Conservation (phyloP, 2,888 invertebrate species). For the Ptychoptera albimana region DNA sequence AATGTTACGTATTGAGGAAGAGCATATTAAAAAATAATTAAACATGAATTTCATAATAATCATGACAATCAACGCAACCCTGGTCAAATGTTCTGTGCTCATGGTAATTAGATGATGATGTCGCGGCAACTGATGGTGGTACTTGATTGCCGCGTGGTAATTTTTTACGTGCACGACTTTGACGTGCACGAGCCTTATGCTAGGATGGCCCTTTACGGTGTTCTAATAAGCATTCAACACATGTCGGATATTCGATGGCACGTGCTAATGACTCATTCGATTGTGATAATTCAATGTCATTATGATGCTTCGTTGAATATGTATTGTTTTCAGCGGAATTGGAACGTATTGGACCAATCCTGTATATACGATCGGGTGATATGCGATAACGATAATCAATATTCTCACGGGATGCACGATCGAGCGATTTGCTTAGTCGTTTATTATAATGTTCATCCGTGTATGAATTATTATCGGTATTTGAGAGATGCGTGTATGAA, state of each 20-base stretch:
- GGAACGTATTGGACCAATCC: slow-evolving; percentile 22
- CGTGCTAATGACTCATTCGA: slow-evolving; percentile 38
- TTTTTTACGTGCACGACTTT: slow-evolving; percentile 44
- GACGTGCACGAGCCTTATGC: slow-evolving; percentile 43
- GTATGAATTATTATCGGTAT: too few species aligned
- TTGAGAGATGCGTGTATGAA: slow-evolving; percentile 16
- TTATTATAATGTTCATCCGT: slow-evolving; percentile 7
- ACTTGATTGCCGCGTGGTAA: slow-evolving; percentile 23
- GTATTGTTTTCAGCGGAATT: slow-evolving; percentile 28
- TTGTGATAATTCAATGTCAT: slow-evolving; percentile 33
- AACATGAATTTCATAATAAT: slow-evolving; percentile 42
- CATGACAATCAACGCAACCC: slow-evolving; percentile 30
- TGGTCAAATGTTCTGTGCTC: slow-evolving; percentile 13
- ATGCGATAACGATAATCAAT: slow-evolving; percentile 23
- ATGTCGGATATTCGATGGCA: slow-evolving; percentile 50
- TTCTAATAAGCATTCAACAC: slow-evolving; percentile 51
- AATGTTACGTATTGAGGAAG: not conserved
- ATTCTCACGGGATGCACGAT: slow-evolving; percentile 28
- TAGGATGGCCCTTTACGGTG: slow-evolving; percentile 43
- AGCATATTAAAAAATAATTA: slow-evolving; percentile 25
- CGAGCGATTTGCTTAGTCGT: slow-evolving; percentile 27
- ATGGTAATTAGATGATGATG: slow-evolving; percentile 13
- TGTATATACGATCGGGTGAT: slow-evolving; percentile 26
- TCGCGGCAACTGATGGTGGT: slow-evolving; percentile 11
- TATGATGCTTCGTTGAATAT: slow-evolving; percentile 17